Base-by-base conservation (phyloP, 1,140 invertebrate species). In the Rhagoletis pomonella region DNA sequence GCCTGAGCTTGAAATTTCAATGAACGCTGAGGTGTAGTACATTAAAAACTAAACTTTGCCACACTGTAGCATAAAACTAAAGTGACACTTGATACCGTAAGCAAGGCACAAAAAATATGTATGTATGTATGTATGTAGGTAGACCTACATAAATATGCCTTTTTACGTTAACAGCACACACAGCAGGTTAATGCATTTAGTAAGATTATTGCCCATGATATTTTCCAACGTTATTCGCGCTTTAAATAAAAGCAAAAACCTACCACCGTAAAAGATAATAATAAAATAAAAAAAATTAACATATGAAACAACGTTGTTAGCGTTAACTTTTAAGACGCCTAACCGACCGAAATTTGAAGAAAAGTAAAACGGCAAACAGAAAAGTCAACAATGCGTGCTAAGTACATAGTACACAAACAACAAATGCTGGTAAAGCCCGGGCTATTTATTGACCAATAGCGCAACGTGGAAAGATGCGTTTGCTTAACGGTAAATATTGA, bases 301-400 rank as follows among this genome's bases (percentile, higher is more conserved):
- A 73, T 73, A 17, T 73, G 39, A 73, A 73, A 12, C 67, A 44
- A 73, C 67, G 3, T 73, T 17, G 14, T 73, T 73, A 73, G 67
- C 5, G 10, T 1, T 14, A 17, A n/a, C 39, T 73, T 73, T 62
- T 62, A 4, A 12, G 60, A 9, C 60, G 17, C 4, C 10, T 14
- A 62, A 62, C 17, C 4, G 6, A 59, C 4, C 12, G 17, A 62
- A 4, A 6, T 14, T 62, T 62, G 29, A 29, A 4, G 60, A n/a
- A 17, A 62, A 17, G 12, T 62, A 62, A 14, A n/a, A 17, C 4
- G 60, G 60, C 17, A 62, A 7, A 7, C 12, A 59, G 10, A n/a
- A 17, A 62, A 62, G 1, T 62, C 3, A 62, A n/a, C 0, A 62
- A n/a, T n/a, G 60, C 1, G 17, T 14, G 2, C 12, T n/a, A 62